Evolutionary conservation across 2,888 invertebrate genomes (phyloP), one percentile per base, ranked within the genome.

Genomic region (Subacronicta megacephala): DNA sequence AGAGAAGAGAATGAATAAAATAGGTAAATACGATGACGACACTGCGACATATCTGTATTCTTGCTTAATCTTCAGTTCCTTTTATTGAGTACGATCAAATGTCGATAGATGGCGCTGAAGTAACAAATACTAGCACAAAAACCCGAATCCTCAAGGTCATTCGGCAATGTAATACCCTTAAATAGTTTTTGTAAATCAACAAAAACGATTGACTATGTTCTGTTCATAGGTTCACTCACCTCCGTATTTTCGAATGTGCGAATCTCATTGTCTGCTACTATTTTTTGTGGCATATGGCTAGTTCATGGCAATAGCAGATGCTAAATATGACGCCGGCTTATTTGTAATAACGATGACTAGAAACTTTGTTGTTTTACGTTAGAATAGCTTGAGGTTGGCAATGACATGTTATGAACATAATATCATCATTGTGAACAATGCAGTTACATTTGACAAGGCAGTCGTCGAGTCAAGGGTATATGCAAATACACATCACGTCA

Each of bases 231-330:
- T 90, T 91, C 93, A 93, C 62, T 89, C 85, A 93, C 92, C 93
- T 89, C 89, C 75, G 85, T 84, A 83, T 85, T 89, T 89, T 86
- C 84, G 85, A 90, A 92, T 91, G 90, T 91, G 91, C 90, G 89
- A 89, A 90, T 83, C 88, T 90, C 91, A 89, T 92, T 90, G 91
- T 90, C 89, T 89, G 85, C 77, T 81, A 76, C 76, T 78, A 83
- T 90, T 91, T 92, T 91, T 92, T 92, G 88, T 89, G 84, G 83
- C 85, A 85, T 90, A 90, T 89, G 87, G 86, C 84, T 83, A 84
- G 85, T 85, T 86, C 82, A 82, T 85, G 80, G 83, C 79, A 83
- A 85, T 84, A 78, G 75, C 78, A 84, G 75, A 85, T 84, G 80
- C 73, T 80, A 79, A 83, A 84, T 79, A 80, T 72, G 77, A 74